Evolutionary conservation across 2,888 invertebrate genomes (phyloP), one percentile per base, ranked within the genome.

Genomic region (Hirtodrosophila cameraria): DNA sequence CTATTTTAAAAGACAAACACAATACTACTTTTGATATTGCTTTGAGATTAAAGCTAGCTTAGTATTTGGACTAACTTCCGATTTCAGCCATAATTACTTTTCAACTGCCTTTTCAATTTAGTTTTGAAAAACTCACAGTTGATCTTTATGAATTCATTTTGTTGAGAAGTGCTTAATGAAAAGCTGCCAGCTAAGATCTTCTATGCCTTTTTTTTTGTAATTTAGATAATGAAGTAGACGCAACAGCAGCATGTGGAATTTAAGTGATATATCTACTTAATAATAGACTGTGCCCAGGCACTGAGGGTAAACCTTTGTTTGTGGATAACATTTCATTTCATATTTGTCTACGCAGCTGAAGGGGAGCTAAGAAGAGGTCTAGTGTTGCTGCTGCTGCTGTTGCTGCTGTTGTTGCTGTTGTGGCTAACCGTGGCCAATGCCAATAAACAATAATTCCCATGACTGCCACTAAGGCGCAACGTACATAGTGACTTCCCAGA

Each of bases 401-500:
- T 45, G 27, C 13, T 52, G 49, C 11, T 55, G 55, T 2, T 68
- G 60, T 23, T 68, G 69, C 5, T 62, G 65, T 58, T 70, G 82
- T 81, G 66, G 66, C 50, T 60, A 70, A 71, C 79, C 69, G 68
- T 80, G 82, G 86, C 80, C 83, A 86, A 83, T 83, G 86, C 84
- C 86, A 86, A 82, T 82, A 82, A 82, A 87, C 88, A 86, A 87
- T 82, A 86, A 82, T 82, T 82, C 82, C 88, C 82, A 82, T 82
- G 88, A 87, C 82, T 82, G 88, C 86, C 86, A 83, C 81, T 64
- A 72, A 72, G 75, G 86, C 84, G 69, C 70, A 71, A 83, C 82
- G 67, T 75, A 67, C 67, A 85, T 66, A 66, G 61, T 58, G 85
- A 86, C 88, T 86, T 86, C 76, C 88, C 86, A 86, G 86, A 86